phyloP scores from a whole-genome alignment of 2,888 invertebrate species.

The Meliscaeva auricollis region DNA sequence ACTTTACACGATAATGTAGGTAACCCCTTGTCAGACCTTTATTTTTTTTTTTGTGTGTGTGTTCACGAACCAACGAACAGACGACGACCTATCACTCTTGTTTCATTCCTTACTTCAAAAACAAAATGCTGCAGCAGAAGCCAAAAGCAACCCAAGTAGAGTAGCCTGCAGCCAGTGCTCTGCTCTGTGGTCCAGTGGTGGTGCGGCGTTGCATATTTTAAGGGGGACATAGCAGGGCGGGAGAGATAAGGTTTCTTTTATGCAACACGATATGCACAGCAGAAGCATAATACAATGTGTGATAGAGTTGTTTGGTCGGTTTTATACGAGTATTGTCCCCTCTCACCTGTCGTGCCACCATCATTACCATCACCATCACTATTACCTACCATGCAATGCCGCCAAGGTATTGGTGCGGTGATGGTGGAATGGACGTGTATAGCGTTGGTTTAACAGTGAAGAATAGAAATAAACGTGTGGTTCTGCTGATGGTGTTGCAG shows the following conservation, averaged over 20 bases:
- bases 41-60: background rate
- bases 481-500: conserved; percentile 30
- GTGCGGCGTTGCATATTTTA: conserved; percentile 39
- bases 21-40: conserved; percentile 28
- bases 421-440: background rate
- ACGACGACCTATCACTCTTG: conserved; percentile 24
- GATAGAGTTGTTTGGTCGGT: conserved; percentile 63
- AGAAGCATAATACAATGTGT: conserved; percentile 58
- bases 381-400: conserved; percentile 31
- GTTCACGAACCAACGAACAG: conserved; percentile 12
- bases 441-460: conserved; percentile 64
- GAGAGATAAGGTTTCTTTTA: conserved; percentile 67
- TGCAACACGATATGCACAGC: conserved; percentile 65
- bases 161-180: background rate
- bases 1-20: conserved; percentile 51
- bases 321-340: conserved; percentile 27
- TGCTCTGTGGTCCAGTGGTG: background rate
- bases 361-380: background rate
- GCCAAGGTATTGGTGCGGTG: conserved; percentile 54
- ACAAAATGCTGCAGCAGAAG: conserved; percentile 23
- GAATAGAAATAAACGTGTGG: conserved; percentile 27
- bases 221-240: conserved; percentile 15
- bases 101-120: conserved; percentile 14
- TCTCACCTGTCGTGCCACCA: background rate
- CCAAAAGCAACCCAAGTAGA: background rate